These are phyloP conservation scores for Cottus gobio DNA, from an alignment of 2,113 vertebrate genomes.

Conservation along the genomic window DNA sequence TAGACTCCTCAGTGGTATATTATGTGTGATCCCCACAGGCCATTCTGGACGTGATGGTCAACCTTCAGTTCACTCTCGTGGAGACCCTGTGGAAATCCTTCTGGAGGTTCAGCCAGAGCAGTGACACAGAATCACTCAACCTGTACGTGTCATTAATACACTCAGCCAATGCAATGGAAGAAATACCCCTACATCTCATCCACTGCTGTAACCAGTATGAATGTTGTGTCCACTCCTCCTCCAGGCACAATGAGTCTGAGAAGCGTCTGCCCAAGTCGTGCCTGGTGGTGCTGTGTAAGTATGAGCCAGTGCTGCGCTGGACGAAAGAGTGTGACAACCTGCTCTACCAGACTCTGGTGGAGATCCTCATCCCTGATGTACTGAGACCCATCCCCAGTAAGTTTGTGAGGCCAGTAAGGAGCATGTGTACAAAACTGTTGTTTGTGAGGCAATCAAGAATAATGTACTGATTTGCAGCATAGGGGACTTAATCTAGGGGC, in stretches of 20 bases:
- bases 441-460: not conserved
- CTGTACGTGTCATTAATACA: slow-evolving; percentile 81
- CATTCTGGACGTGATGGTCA: slow-evolving; percentile 92
- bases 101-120: slow-evolving; percentile 91
- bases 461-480: not conserved
- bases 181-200: not conserved
- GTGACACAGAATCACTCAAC: slow-evolving; percentile 80
- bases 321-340: slow-evolving; percentile 90
- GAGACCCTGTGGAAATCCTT: slow-evolving; percentile 95
- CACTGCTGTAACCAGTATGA: not conserved
- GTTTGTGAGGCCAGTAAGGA: slow-evolving; percentile 46
- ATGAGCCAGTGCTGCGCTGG: slow-evolving; percentile 90
- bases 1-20: not conserved
- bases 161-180: not conserved
- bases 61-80: slow-evolving; percentile 93
- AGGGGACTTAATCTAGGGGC: not conserved
- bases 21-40: slow-evolving; percentile 78
- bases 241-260: slow-evolving; percentile 90
- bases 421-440: not conserved
- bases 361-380: slow-evolving; percentile 91
- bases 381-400: slow-evolving; percentile 94
- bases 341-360: slow-evolving; percentile 93
- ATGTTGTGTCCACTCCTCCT: not conserved
- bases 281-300: slow-evolving; percentile 91
- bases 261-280: slow-evolving; percentile 90